Percentiles rank a stretch among this genome's conserved stretches.
Conservation (phyloP, 2,797 vertebrate genomes). For the Rhabdomys pumilio region DNA sequence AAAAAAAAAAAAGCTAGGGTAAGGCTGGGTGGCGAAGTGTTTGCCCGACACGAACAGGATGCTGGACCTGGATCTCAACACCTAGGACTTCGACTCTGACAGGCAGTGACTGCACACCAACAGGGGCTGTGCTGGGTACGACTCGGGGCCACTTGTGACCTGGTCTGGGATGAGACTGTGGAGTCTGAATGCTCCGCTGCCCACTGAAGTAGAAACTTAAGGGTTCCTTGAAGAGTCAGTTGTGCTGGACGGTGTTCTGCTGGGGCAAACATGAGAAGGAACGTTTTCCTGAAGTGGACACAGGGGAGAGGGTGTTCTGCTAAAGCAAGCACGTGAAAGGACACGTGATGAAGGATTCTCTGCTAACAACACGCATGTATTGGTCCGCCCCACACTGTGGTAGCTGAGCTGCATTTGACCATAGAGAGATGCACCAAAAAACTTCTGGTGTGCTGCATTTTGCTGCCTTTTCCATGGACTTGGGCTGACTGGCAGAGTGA, state of each 20-base stretch:
- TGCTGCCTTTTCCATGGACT: neutral
- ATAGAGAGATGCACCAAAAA: neutral
- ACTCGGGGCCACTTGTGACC: neutral
- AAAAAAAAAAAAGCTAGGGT: neutral
- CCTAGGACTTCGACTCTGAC: neutral
- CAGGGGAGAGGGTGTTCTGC: neutral
- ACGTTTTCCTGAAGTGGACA: neutral
- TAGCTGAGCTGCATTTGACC: neutral
- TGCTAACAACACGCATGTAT: neutral
- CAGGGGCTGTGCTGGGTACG: neutral
- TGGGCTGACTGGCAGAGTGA: neutral
- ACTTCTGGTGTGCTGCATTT: neutral
- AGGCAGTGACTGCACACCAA: neutral
- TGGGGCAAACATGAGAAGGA: neutral
- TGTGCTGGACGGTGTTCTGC: neutral
- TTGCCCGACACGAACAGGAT: neutral
- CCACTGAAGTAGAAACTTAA: neutral
- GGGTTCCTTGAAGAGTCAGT: neutral
- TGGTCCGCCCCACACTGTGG: neutral
- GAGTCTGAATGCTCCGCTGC: neutral
- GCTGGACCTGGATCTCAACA: neutral
- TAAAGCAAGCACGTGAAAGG: neutral
- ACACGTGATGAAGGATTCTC: neutral
- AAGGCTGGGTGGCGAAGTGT: neutral
- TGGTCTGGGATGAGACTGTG: neutral